Evolutionary conservation across 1,140 invertebrate species (phyloP).

Genomic region (Spodoptera frugiperda): DNA sequence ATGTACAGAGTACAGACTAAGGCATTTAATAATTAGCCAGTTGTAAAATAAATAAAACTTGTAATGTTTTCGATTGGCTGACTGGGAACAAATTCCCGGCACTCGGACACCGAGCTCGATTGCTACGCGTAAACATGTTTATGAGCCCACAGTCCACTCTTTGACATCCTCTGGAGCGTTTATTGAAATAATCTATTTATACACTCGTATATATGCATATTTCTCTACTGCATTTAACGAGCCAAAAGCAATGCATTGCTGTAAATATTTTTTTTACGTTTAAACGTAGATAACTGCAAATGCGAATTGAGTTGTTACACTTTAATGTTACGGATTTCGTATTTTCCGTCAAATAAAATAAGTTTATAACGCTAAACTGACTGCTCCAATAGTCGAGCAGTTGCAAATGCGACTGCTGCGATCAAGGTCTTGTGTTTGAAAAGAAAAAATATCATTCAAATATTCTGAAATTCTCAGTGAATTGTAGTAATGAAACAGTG

Average conservation of each 20-base stretch:
- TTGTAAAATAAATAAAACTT: constrained; percentile 20
- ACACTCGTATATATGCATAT: constrained; percentile 21
- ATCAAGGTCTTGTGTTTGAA: too few species aligned
- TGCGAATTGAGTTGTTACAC: too few species aligned
- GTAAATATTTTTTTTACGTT: background rate
- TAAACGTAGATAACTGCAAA: too few species aligned
- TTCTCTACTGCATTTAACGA: constrained; percentile 36
- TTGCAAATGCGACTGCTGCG: too few species aligned
- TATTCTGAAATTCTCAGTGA: too few species aligned
- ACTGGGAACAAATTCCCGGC: constrained; percentile 22
- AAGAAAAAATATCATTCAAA: too few species aligned
- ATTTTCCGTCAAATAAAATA: too few species aligned
- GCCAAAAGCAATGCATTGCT: constrained; percentile 24
- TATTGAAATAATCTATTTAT: constrained; percentile 47
- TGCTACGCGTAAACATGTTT: constrained; percentile 37
- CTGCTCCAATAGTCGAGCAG: too few species aligned
- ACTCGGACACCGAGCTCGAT: background rate
- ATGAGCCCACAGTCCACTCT: constrained; percentile 37
- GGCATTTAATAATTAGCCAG: background rate
- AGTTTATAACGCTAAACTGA: too few species aligned
- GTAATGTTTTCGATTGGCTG: constrained; percentile 27
- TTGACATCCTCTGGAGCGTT: constrained; percentile 42
- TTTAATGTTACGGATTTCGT: too few species aligned
- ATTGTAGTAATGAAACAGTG: too few species aligned
- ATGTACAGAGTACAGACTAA: background rate